phyloP scores from a whole-genome alignment of 2,888 invertebrate genomes.

The Serripes groenlandicus region DNA sequence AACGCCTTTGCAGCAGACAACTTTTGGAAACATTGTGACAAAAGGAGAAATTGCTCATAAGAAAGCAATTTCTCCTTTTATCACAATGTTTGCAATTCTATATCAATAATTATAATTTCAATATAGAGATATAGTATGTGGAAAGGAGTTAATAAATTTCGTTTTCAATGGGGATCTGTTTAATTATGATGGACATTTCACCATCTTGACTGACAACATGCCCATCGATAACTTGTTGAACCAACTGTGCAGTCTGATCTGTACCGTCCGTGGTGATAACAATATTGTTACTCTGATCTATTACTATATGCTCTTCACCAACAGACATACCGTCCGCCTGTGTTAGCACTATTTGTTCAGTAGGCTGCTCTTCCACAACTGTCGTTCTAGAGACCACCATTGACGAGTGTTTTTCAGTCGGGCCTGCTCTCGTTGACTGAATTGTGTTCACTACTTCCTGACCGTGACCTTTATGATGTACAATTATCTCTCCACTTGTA shows the following conservation, averaged over 20 bases:
- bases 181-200: constrained; percentile 62
- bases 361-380: neutral
- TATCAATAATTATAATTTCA: neutral
- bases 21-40: neutral
- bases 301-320: constrained; percentile 21
- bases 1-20: neutral
- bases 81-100: neutral
- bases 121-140: too few relatives aligned
- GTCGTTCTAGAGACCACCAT: neutral
- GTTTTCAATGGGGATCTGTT: constrained; percentile 46
- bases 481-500: constrained; percentile 14
- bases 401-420: neutral
- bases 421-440: neutral
- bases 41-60: neutral
- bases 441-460: neutral
- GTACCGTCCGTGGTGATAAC: neutral
- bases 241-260: constrained; percentile 39
- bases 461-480: constrained; percentile 3
- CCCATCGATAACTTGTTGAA: constrained; percentile 54
- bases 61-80: neutral
- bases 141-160: constrained; percentile 2
- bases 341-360: constrained; percentile 40
- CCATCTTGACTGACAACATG: constrained; percentile 54
- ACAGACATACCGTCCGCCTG: constrained; percentile 20
- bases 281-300: constrained; percentile 8